These are phyloP conservation scores for Stratiomys singularior DNA, from an alignment of 2,888 invertebrate genomes.

Conservation along the genomic window DNA sequence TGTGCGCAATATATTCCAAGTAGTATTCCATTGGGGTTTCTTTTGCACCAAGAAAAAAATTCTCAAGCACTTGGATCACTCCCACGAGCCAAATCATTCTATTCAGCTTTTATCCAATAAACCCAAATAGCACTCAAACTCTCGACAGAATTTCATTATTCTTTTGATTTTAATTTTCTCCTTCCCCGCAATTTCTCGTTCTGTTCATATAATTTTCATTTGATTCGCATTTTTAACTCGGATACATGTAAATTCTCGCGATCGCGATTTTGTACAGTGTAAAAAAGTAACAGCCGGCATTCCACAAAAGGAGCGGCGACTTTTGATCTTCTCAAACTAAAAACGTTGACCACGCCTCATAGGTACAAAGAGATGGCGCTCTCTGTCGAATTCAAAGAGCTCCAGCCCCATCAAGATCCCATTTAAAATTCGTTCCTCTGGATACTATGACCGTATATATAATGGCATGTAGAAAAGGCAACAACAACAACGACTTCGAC, in stretches of 20 bases:
- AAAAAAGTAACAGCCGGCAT: slow-evolving; percentile 33
- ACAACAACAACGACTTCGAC: neutral
- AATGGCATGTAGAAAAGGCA: slow-evolving; percentile 7
- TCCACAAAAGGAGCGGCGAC: slow-evolving; percentile 33
- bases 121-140: too few species aligned
- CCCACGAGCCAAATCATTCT: too few species aligned
- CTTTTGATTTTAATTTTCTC: too few species aligned
- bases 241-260: slow-evolving; percentile 19
- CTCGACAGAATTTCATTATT: too few species aligned
- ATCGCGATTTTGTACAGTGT: neutral
- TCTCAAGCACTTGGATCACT: too few species aligned
- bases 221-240: neutral
- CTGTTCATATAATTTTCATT: neutral
- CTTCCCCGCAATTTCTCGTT: neutral
- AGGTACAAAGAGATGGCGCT: slow-evolving; percentile 47
- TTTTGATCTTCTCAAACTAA: slow-evolving; percentile 42
- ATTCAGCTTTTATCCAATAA: too few species aligned
- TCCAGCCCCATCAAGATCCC: slow-evolving; percentile 43
- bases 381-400: slow-evolving; percentile 40
- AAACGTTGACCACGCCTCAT: slow-evolving; percentile 45
- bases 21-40: too few species aligned
- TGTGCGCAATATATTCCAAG: too few species aligned
- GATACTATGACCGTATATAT: neutral
- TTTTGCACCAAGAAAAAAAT: too few species aligned
- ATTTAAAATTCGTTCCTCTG: slow-evolving; percentile 44